Base-by-base conservation (phyloP, 2,797 vertebrate genomes). In the Danionella dracula region DNA sequence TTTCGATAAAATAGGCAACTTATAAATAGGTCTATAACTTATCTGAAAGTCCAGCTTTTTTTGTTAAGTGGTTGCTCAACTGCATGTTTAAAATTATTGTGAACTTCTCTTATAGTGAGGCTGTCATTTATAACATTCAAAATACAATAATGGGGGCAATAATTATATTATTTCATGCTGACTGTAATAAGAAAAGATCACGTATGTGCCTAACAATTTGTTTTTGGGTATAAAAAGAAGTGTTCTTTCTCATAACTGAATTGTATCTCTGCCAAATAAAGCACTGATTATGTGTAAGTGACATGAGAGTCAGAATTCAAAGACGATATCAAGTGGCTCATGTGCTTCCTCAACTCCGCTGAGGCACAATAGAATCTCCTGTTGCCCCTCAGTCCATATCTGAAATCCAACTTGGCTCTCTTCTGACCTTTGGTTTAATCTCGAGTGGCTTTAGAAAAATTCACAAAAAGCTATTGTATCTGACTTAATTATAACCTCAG, bases 401-500 rank as follows among this genome's bases (percentile, higher is more conserved):
- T 78, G 76, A 32, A 68, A 82, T 84, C 83, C 85, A 83, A 81
- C 79, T 76, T 79, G 77, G 80, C 73, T 60, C 65, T 66, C 84
- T 79, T 80, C 56, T 66, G 78, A 79, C 80, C 78, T 72, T 53
- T 75, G 81, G 80, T 87, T 86, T 74, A 20, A 83, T 87, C 84
- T 84, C 79, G 70, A 69, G 4, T 29, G 78, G 76, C 81, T 82
- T 80, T 65, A 66, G 73, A 57, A 77, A 76, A 78, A 62, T 44
- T 76, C 79, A 91, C 87, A 91, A 86, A 87, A 87, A 79, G 77
- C 63, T 85, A 84, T 90, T 91, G 89, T 91, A 75, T 62, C 0
- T 55, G 41, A 74, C 78, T 76, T 89, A 89, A 91, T 89, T 88
- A 90, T 88, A 86, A 84, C 81, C 82, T 71, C 20, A 54, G 79